Evolutionary conservation across 2,888 invertebrate genomes (phyloP).

Genomic region (Polietes domitor): DNA sequence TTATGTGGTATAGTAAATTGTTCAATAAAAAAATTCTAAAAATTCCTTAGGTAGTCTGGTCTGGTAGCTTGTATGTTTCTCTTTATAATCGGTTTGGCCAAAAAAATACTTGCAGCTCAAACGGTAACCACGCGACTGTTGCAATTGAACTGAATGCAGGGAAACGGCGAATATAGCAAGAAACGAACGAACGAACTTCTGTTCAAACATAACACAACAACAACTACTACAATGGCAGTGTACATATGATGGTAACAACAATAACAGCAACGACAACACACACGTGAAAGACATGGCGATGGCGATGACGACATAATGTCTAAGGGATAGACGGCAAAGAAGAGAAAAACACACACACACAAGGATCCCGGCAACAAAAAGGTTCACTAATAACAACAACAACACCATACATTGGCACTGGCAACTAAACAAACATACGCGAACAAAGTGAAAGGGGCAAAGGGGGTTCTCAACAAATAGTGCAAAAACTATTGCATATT

Average conservation of each 20-base stretch:
- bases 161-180: slow-evolving; percentile 42
- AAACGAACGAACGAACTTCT: neutral
- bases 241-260: slow-evolving; percentile 41
- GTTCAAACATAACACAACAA: slow-evolving; percentile 19
- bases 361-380: neutral
- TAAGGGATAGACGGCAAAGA: slow-evolving; percentile 28
- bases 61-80: slow-evolving; percentile 5
- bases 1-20: slow-evolving; percentile 22
- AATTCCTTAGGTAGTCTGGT: slow-evolving; percentile 27
- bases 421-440: neutral
- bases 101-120: slow-evolving; percentile 59
- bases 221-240: neutral
- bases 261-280: slow-evolving; percentile 49
- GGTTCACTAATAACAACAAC: slow-evolving; percentile 42
- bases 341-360: slow-evolving; percentile 8
- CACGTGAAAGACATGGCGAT: slow-evolving; percentile 16
- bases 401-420: slow-evolving; percentile 40
- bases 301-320: slow-evolving; percentile 63
- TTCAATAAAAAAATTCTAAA: slow-evolving; percentile 39
- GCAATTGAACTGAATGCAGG: slow-evolving; percentile 62
- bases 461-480: neutral
- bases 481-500: slow-evolving; percentile 64
- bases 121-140: slow-evolving; percentile 66
- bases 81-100: slow-evolving; percentile 14
- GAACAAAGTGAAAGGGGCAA: neutral